Conservation (phyloP, 2,113 vertebrate genomes). For the Murina feae region DNA sequence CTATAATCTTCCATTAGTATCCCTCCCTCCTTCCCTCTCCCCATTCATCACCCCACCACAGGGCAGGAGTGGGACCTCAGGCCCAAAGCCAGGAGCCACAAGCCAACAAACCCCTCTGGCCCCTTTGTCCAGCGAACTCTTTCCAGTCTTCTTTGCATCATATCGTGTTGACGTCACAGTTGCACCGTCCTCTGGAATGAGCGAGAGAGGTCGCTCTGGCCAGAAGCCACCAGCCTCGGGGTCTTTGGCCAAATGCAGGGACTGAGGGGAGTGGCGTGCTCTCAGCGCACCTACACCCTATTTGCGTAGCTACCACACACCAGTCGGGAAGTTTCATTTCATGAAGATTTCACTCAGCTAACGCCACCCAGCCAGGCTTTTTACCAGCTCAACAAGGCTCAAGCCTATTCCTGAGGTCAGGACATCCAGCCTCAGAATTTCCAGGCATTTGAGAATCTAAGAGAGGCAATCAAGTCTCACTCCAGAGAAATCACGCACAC, state of each 20-base stretch:
- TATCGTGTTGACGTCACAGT: neutral
- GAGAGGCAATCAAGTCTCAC: neutral
- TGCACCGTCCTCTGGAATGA: neutral
- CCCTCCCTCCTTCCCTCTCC: neutral
- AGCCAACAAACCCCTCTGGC: neutral
- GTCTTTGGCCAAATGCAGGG: neutral
- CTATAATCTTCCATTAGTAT: neutral
- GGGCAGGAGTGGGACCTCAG: neutral
- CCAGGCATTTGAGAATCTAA: conserved; percentile 15
- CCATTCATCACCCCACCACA: neutral
- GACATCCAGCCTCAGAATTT: neutral
- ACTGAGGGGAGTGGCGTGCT: neutral
- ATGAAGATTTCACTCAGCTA: neutral
- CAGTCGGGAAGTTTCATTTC: neutral
- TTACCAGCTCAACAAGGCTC: neutral
- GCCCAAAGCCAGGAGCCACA: neutral
- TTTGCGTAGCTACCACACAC: neutral
- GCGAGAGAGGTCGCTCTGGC: neutral
- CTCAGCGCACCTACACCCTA: neutral
- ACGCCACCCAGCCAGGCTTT: neutral
- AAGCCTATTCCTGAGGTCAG: neutral
- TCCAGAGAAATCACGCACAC: neutral
- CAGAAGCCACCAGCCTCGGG: neutral
- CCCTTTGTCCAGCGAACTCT: neutral
- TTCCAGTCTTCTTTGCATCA: neutral